phyloP scores from a whole-genome alignment of 2,888 invertebrate species.

The Napeogenes sylphis region DNA sequence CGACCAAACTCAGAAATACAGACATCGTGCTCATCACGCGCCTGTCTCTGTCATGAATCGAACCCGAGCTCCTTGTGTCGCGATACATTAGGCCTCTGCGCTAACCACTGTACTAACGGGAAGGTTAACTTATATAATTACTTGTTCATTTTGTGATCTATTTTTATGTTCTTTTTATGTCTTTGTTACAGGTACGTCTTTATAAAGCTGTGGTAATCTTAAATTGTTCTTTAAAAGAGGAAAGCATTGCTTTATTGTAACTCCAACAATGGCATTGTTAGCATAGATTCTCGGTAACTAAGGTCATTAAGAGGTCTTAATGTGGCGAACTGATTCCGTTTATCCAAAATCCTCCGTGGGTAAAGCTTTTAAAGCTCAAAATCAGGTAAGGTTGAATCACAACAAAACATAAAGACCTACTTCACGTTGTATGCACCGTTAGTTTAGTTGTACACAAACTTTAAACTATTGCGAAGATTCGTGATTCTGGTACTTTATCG shows the following conservation, averaged over 20 bases:
- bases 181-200: constrained; percentile 23
- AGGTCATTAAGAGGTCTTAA: constrained; percentile 49
- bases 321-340: constrained; percentile 50
- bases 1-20: no score
- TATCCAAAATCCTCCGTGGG: constrained; percentile 44
- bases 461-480: neutral
- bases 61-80: no score
- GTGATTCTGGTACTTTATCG: neutral
- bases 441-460: neutral
- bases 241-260: constrained; percentile 24
- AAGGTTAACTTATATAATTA: no score
- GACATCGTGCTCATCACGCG: no score
- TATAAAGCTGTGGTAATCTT: constrained; percentile 23
- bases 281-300: constrained; percentile 38
- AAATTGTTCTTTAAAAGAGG: constrained; percentile 18
- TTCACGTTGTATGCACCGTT: constrained; percentile 11
- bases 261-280: constrained; percentile 26
- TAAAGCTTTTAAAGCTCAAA: constrained; percentile 38
- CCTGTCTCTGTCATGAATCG: no score
- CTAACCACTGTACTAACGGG: no score
- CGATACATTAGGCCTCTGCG: no score
- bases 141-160: neutral
- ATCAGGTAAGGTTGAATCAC: constrained; percentile 35
- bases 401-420: constrained; percentile 24
- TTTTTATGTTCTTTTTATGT: neutral